A percentile compares a stretch with the other conserved stretches of the same genome.
These are phyloP conservation scores for Argyresthia albistria DNA, from an alignment of 2,888 invertebrate species.

Conservation along the genomic window DNA sequence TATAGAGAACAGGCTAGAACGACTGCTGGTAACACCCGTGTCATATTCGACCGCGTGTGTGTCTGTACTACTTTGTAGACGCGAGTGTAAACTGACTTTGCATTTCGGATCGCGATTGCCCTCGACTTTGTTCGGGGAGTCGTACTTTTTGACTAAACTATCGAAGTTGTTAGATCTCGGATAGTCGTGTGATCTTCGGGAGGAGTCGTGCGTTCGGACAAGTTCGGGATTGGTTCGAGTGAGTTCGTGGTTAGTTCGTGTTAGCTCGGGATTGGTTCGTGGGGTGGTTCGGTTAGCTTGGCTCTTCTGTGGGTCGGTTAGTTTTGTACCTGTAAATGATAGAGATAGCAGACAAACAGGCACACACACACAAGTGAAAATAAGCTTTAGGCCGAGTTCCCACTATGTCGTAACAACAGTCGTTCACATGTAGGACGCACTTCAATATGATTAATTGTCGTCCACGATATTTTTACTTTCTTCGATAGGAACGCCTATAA, in stretches of 20 bases:
- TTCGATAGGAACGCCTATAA: too few species aligned
- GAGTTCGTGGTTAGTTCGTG: constrained; percentile 18
- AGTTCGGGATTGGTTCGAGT: constrained; percentile 1
- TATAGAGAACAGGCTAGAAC: constrained; percentile 48
- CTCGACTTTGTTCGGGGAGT: constrained; percentile 15
- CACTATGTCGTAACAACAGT: too few species aligned
- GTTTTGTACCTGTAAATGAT: not conserved
- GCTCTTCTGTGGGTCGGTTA: not conserved
- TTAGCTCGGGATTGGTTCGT: constrained; percentile 9
- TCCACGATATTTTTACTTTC: too few species aligned
- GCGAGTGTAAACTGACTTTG: constrained; percentile 36
- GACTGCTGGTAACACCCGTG: constrained; percentile 28
- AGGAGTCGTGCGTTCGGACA: constrained; percentile 15
- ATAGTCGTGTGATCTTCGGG: constrained; percentile 27
- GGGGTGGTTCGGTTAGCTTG: not conserved
- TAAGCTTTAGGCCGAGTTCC: not conserved
- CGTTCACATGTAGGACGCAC: too few species aligned
- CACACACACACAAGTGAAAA: not conserved
- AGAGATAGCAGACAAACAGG: not conserved
- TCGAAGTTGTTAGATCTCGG: constrained; percentile 42
- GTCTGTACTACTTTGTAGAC: constrained; percentile 19
- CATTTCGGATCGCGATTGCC: constrained; percentile 30
- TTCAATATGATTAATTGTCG: too few species aligned
- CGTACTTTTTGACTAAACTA: constrained; percentile 33
- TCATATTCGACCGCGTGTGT: constrained; percentile 19